Evolutionary conservation across 2,113 vertebrate species (phyloP), one percentile per base, ranked within the genome.

Genomic region (Cochlearius cochlearius): DNA sequence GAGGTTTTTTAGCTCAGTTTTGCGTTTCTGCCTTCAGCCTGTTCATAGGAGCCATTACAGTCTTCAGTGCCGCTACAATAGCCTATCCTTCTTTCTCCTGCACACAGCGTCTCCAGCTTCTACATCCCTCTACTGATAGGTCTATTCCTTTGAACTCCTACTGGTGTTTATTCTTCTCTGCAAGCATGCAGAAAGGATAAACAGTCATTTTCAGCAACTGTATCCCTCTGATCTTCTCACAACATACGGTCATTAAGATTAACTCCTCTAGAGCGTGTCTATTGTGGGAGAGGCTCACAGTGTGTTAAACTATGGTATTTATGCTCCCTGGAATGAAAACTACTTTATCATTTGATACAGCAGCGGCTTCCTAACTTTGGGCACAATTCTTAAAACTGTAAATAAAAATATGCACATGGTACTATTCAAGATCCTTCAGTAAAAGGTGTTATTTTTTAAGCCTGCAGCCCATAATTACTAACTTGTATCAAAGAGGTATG

Each of bases 181-280:
- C 36, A n/a, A 87, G 34, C 58, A 43, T 12, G 50, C 71, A 90
- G 58, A 73, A 75, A 76, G 17, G 32, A 91, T 53, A 94, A 94
- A 85, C n/a, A 64, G 22, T 68, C 4, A 27, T 82, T 79, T 94
- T 36, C 69, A 90, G 74, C 0, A 0, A 47, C n/a, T 73, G 66
- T 7, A 63, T 83, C 67, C 19, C 59, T 86, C 90, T 76, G 17
- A 63, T 86, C 22, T 45, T 81, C 63, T 95, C 88, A 90, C 58
- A 95, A 94, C 87, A 93, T 7, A 34, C 23, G 77, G 59, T 77
- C 72, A 94, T 97, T 96, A 96, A 84, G 67, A 77, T 77, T 77
- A 95, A 69, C 63, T 92, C 50, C 53, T 68, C 79, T 62, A 53
- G 66, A 66, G 34, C 0, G 1, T 12, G 14, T 27, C 66, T 50